phyloP scores from a whole-genome alignment of 2,888 invertebrate species.

The Embidobia sp. region DNA sequence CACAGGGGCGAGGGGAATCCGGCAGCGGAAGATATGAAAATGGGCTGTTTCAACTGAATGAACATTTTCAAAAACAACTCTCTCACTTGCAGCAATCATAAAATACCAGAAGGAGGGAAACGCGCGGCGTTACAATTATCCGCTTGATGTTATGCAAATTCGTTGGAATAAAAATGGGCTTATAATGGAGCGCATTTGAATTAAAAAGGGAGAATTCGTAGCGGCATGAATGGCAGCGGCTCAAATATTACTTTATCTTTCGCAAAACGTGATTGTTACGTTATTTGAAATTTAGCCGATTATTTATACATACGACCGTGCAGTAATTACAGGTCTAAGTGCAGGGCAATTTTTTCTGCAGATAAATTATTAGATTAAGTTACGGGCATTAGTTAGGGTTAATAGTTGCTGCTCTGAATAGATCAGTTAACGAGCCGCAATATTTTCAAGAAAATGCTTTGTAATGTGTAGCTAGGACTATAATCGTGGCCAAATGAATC shows the following conservation, averaged over 20 bases:
- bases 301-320: too few species aligned
- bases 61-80: constrained; percentile 45
- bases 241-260: constrained; percentile 12
- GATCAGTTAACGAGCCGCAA: too few species aligned
- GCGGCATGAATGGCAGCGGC: neutral
- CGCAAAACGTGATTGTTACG: neutral
- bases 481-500: too few species aligned
- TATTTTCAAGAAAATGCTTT: too few species aligned
- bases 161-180: constrained; percentile 8
- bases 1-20: constrained; percentile 42
- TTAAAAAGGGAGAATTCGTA: constrained; percentile 7
- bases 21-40: constrained; percentile 32
- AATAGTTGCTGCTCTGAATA: too few species aligned
- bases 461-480: too few species aligned
- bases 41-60: constrained; percentile 46
- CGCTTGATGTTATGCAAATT: constrained; percentile 42
- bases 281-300: neutral
- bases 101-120: constrained; percentile 32
- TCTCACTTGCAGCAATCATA: constrained; percentile 27
- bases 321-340: too few species aligned
- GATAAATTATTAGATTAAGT: too few species aligned
- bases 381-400: too few species aligned
- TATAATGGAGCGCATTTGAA: constrained; percentile 19
- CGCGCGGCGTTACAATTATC: constrained; percentile 27
- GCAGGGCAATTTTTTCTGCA: too few species aligned